Evolutionary conservation across 2,888 invertebrate genomes (phyloP), one percentile per base, ranked within the genome.

Genomic region (Mechanitis messenoides): DNA sequence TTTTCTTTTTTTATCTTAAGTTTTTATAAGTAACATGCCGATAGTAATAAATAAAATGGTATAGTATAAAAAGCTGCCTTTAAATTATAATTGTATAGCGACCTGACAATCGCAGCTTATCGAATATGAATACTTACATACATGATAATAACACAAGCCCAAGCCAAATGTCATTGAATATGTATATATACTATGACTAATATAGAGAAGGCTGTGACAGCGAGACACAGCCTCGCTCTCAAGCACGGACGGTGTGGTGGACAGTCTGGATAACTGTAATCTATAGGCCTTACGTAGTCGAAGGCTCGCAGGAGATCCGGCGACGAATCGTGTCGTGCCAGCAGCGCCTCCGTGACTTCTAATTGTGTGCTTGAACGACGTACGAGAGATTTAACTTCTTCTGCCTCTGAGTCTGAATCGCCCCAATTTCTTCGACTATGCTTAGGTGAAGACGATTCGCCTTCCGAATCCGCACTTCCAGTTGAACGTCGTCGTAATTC

Each of bases 401-500:
- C 94, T 45, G 91, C 80, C 73, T 94, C 94, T 60, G 93, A 93
- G 74, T 94, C 94, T 56, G 93, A 92, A 50, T 78, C 81, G 78
- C 83, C 83, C 62, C 78, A 79, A 62, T 83, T 72, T 0, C 85
- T 71, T 53, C 83, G 78, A 61, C 83, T 83, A 72, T 85, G 84
- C 72, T 84, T 84, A 7, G 87, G 85, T 56, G 86, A 83, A 33
- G 85, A 83, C 6, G 82, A 80, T 56, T 81, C 84, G 61, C 77
- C 84, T 60, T 85, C 89, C 0, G 88, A 86, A 46, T 88, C 87
- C 2, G 75, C 85, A 67, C 86, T 85, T 53, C 85, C 90, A 0
- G 86, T 85, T n/a, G 90, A 87, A 9, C 90, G 79, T 1, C 91
- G 77, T 2, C 90, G 73, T 67, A 88, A 66, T 62, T 90, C 90